These are phyloP conservation scores for Dicycla oo DNA, from an alignment of 2,888 invertebrate species.

Conservation along the genomic window DNA sequence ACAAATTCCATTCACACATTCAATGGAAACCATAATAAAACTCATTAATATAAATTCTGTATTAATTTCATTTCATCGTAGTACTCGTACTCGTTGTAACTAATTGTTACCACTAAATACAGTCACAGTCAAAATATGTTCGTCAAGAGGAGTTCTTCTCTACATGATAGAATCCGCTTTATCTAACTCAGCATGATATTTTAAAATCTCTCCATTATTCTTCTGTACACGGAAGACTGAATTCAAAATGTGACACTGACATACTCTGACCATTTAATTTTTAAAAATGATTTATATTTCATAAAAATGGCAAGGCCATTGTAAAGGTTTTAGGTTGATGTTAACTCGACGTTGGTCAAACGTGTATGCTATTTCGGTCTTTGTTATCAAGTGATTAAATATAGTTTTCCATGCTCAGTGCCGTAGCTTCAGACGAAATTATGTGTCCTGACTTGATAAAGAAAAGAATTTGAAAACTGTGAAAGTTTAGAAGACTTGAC, in stretches of 20 bases:
- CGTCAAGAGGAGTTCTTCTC: not conserved
- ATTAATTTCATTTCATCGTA: conserved; percentile 8
- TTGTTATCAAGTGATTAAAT: too few species aligned
- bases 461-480: not conserved
- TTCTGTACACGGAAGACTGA: not conserved
- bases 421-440: too few species aligned
- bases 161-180: not conserved
- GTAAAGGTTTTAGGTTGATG: not conserved
- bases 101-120: not conserved
- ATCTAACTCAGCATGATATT: not conserved
- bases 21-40: not conserved
- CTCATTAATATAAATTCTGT: conserved; percentile 8
- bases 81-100: not conserved
- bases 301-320: not conserved
- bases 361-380: not conserved
- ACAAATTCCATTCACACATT: not conserved
- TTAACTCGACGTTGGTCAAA: not conserved
- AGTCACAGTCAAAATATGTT: not conserved
- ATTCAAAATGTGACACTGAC: not conserved
- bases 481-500: too few species aligned
- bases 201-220: too few species aligned
- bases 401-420: too few species aligned
- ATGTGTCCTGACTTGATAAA: too few species aligned
- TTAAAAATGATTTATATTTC: not conserved
- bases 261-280: not conserved